Conservation (phyloP, 2,888 invertebrate genomes). For the Candidula unifasciata region DNA sequence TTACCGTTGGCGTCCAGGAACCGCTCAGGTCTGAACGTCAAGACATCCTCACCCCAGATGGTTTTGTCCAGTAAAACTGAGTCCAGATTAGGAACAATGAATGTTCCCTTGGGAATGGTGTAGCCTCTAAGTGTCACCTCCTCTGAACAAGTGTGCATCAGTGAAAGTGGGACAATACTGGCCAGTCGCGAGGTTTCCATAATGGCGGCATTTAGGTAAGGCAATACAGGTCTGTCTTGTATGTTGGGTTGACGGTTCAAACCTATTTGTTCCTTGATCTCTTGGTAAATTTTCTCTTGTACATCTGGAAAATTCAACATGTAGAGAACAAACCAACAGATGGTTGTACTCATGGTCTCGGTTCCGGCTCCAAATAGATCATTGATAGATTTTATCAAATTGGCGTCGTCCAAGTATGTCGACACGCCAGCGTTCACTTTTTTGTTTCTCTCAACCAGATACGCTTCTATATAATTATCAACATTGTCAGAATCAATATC, state of each 20-base stretch:
- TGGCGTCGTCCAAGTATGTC: no score
- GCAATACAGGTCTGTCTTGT: conserved; percentile 55
- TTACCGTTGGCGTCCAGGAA: no score
- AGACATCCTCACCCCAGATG: conserved; percentile 56
- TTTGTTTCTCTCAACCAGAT: no score
- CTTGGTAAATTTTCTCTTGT: no score
- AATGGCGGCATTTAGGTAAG: conserved; percentile 66
- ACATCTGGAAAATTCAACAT: conserved; percentile 86
- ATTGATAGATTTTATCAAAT: no score
- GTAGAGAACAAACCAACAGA: conserved; percentile 88
- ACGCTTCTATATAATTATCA: no score
- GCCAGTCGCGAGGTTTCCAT: conserved; percentile 64
- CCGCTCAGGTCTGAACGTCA: conserved; percentile 58
- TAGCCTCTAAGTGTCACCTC: no score
- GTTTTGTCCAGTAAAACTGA: conserved; percentile 53
- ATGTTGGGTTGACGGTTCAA: conserved; percentile 54
- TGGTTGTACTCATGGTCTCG: conserved; percentile 90
- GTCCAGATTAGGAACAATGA: conserved; percentile 55
- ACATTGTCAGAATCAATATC: no score
- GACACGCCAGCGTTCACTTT: no score
- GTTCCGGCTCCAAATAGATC: no score
- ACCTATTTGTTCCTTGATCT: conserved; percentile 74
- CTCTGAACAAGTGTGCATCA: conserved; percentile 56
- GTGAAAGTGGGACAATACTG: conserved; percentile 59
- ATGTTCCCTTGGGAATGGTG: conserved; percentile 60